Evolutionary conservation across 2,888 invertebrate species (phyloP).

Genomic region (Drosophila fulvimacula): DNA sequence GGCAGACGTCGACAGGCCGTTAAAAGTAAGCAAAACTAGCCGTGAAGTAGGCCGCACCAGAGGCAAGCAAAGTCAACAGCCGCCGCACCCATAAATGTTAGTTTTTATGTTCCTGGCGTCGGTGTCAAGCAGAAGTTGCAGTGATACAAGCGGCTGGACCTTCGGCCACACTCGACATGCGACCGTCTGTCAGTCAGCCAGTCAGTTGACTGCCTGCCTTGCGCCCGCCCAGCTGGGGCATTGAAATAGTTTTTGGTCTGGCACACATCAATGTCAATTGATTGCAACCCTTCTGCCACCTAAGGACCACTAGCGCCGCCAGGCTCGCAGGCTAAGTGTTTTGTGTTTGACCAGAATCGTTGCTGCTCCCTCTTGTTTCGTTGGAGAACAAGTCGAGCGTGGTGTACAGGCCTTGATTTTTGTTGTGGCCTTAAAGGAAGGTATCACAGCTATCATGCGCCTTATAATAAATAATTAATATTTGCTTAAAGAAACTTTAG

Average conservation of each 20-base stretch:
- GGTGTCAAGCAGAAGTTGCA: slow-evolving; percentile 26
- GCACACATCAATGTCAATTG: slow-evolving; percentile 81
- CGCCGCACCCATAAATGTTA: slow-evolving; percentile 72
- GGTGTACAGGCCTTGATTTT: slow-evolving; percentile 47
- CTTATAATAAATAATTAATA: neutral
- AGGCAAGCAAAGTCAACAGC: slow-evolving; percentile 53
- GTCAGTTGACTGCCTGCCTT: slow-evolving; percentile 3
- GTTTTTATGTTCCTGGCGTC: slow-evolving; percentile 62
- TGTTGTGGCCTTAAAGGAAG: neutral
- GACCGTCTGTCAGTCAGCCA: slow-evolving; percentile 5
- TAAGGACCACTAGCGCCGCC: slow-evolving; percentile 11
- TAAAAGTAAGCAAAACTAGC: slow-evolving; percentile 75
- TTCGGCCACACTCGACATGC: neutral
- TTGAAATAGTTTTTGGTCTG: slow-evolving; percentile 80
- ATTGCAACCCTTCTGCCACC: slow-evolving; percentile 74
- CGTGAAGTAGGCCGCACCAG: slow-evolving; percentile 60
- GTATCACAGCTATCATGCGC: neutral
- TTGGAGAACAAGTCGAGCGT: slow-evolving; percentile 50
- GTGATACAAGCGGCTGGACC: slow-evolving; percentile 24
- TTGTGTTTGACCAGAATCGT: slow-evolving; percentile 59
- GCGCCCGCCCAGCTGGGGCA: slow-evolving; percentile 47
- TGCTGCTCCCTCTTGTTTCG: slow-evolving; percentile 46
- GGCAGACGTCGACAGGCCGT: slow-evolving; percentile 38
- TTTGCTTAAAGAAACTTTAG: no score
- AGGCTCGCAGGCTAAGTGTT: slow-evolving; percentile 65